A percentile compares a stretch with the other conserved stretches of the same genome.
Evolutionary conservation across 1,140 invertebrate genomes (phyloP).

Genomic region (Penaeus indicus): DNA sequence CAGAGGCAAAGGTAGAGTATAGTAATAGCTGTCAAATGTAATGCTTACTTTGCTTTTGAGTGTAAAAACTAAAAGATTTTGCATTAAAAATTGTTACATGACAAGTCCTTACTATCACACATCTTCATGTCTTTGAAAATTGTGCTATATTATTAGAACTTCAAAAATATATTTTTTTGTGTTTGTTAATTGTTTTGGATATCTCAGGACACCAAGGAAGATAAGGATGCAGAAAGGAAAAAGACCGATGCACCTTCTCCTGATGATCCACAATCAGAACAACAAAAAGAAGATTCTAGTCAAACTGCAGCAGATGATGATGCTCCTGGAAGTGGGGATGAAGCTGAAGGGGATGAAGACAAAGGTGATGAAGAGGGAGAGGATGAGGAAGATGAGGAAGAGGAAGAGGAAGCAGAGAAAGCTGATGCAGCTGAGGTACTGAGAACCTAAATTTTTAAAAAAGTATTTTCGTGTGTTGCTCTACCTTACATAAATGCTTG

Average conservation of each 20-base stretch:
- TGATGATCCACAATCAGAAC: conserved; percentile 34
- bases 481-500: no score
- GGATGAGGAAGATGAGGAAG: conserved; percentile 7
- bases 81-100: background rate
- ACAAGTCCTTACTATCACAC: background rate
- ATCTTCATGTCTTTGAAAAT: background rate
- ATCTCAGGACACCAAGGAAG: conserved; percentile 21
- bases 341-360: background rate
- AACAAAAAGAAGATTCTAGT: background rate
- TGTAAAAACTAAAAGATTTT: background rate
- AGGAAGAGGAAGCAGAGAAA: background rate
- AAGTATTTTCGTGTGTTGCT: no score
- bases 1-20: conserved; percentile 72
- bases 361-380: conserved; percentile 8
- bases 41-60: background rate
- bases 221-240: conserved; percentile 46
- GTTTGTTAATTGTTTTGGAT: background rate
- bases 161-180: background rate
- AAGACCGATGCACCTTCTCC: conserved; percentile 59
- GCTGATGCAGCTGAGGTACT: conserved; percentile 6
- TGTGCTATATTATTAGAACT: background rate
- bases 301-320: background rate
- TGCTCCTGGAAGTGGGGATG: background rate
- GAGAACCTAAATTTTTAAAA: background rate
- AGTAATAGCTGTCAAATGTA: background rate